Base-by-base conservation (phyloP, 2,113 vertebrate genomes). In the Gasterosteus aculeatus region DNA sequence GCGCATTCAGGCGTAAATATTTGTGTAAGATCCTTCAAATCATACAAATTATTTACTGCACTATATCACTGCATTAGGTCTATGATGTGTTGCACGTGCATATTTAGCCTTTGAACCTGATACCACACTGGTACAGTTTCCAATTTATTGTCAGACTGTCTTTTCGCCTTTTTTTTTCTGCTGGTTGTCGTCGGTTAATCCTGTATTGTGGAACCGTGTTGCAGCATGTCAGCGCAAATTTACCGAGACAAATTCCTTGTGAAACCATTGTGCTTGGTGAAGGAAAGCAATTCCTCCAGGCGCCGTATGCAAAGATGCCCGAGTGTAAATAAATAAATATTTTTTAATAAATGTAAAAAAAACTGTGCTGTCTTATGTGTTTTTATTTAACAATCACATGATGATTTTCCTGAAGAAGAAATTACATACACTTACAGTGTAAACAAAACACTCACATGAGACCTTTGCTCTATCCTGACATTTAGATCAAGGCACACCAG, bases 201-300 rank as follows among this genome's bases (percentile, higher is more conserved):
- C 78, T 77, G n/a, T 75, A 72, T 81, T 80, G 78, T 83, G 84
- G 67, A 84, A 73, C 73, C 67, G 77, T 71, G 65, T 71, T 62
- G 72, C 76, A 41, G 58, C 69, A 69, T 85, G 81, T 87, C 47
- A 38, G 47, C 10, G 33, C 80, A 80, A 85, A 88, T 86, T 77
- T 60, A 64, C 75, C 65, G 60, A 82, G 82, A 84, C 80, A 85
- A 88, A 90, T 82, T 86, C 69, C 69, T 54, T 29, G 59, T 69
- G 80, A 76, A 80, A 75, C 66, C 60, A 68, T 73, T 88, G 76
- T 73, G 73, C 53, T 58, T 5, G 8, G 68, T 49, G 41, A 84
- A 78, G 71, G 65, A 62, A 72, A 68, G 46, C 1, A 38, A 75
- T 64, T 81, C 51, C 62, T 72, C 18, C 58, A 68, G 19, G 78